Evolutionary conservation across 2,113 vertebrate species (phyloP).

Genomic region (Oxyruncus cristatus): DNA sequence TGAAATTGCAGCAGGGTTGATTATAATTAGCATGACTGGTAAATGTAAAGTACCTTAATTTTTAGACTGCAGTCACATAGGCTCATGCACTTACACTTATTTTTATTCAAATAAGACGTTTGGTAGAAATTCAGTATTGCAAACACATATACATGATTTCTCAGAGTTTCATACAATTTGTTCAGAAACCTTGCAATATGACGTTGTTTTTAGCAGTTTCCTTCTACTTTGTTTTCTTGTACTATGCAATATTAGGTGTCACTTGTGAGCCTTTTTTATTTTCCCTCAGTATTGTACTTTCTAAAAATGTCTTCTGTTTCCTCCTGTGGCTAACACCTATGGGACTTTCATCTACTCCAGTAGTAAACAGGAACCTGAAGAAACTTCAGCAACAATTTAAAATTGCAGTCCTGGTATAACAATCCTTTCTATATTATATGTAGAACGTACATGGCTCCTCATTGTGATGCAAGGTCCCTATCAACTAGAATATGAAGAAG

Average conservation of each 20-base stretch:
- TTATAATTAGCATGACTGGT: neutral
- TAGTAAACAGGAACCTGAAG: neutral
- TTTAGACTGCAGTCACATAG: neutral
- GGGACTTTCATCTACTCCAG: neutral
- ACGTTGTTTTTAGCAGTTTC: neutral
- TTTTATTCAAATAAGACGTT: slow-evolving; percentile 22
- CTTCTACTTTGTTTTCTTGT: neutral
- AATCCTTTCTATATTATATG: neutral
- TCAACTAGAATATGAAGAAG: neutral
- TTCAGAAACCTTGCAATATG: neutral
- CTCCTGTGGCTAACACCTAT: neutral
- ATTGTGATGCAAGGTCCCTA: neutral
- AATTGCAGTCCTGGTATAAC: neutral
- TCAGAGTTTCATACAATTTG: neutral
- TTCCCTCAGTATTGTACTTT: neutral
- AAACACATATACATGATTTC: neutral
- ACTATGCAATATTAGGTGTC: neutral
- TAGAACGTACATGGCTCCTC: neutral
- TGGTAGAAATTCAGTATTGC: neutral
- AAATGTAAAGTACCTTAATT: neutral
- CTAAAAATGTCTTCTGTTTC: neutral
- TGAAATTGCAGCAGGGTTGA: neutral
- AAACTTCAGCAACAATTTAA: neutral
- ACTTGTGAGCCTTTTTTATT: neutral
- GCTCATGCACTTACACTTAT: neutral